These are phyloP conservation scores for Nipponacmea schrenckii DNA, from an alignment of 2,888 invertebrate genomes.

Conservation along the genomic window DNA sequence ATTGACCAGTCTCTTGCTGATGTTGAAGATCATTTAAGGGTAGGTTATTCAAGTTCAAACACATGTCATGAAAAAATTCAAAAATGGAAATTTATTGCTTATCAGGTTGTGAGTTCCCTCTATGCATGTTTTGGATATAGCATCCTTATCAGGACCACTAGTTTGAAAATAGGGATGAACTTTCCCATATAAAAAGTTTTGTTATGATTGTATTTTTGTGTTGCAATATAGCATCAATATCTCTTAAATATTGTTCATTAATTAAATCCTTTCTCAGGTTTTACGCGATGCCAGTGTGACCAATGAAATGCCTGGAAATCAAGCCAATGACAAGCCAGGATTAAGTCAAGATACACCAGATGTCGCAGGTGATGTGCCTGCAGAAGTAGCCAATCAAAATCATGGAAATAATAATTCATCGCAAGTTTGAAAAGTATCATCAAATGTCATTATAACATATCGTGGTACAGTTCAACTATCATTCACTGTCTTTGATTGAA, in stretches of 20 bases:
- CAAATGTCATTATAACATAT: background rate
- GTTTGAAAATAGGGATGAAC: too few species aligned
- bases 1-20: constrained; percentile 76
- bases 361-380: constrained; percentile 30
- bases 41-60: constrained; percentile 60
- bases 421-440: constrained; percentile 30
- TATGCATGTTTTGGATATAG: background rate
- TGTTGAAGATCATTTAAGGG: constrained; percentile 76
- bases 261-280: constrained; percentile 34
- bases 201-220: too few species aligned
- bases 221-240: too few species aligned
- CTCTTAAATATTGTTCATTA: too few species aligned
- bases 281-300: constrained; percentile 49
- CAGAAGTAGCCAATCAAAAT: constrained; percentile 38
- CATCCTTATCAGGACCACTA: too few species aligned
- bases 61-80: too few species aligned
- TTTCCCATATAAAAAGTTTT: too few species aligned
- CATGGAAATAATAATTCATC: constrained; percentile 40
- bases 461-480: too few species aligned
- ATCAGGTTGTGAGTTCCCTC: background rate
- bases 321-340: constrained; percentile 12
- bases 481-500: too few species aligned
- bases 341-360: too few species aligned
- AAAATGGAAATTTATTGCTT: background rate
- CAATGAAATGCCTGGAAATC: constrained; percentile 34